phyloP scores from a whole-genome alignment of 2,888 invertebrate species.

The Drosophila bunnanda region DNA sequence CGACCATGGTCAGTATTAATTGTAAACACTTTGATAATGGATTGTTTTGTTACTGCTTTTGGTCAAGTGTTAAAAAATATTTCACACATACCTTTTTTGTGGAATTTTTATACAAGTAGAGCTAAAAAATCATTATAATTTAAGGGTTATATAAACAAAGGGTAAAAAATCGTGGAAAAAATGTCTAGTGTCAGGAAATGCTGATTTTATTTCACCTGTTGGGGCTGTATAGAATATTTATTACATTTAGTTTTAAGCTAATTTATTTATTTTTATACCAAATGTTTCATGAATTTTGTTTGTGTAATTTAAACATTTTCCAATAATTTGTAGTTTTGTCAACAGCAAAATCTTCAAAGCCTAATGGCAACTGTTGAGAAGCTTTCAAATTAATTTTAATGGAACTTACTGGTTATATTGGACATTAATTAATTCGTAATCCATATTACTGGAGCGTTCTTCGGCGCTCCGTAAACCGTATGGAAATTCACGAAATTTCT shows the following conservation, averaged over 20 bases:
- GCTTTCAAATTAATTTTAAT: background rate
- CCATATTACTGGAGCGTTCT: background rate
- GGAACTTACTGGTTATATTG: background rate
- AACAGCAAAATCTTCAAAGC: background rate
- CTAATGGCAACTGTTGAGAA: no score
- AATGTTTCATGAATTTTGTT: no score
- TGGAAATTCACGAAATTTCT: constrained; percentile 22
- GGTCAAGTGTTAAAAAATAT: constrained; percentile 15
- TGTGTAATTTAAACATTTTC: background rate
- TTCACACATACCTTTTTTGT: background rate
- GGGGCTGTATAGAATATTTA: no score
- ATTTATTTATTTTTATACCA: no score
- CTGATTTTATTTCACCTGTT: no score
- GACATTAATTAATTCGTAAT: constrained; percentile 6
- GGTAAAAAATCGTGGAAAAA: background rate
- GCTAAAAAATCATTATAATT: background rate
- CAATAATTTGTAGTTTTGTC: background rate
- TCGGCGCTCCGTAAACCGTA: background rate
- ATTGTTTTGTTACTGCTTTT: constrained; percentile 1
- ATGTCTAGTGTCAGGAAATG: background rate
- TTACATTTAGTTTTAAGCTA: no score
- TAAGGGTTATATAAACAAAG: background rate
- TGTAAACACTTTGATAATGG: constrained; percentile 7
- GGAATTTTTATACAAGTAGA: background rate
- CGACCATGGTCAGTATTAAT: background rate